Base-by-base conservation (phyloP, 2,113 vertebrate genomes). In the Ceratotherium simum region DNA sequence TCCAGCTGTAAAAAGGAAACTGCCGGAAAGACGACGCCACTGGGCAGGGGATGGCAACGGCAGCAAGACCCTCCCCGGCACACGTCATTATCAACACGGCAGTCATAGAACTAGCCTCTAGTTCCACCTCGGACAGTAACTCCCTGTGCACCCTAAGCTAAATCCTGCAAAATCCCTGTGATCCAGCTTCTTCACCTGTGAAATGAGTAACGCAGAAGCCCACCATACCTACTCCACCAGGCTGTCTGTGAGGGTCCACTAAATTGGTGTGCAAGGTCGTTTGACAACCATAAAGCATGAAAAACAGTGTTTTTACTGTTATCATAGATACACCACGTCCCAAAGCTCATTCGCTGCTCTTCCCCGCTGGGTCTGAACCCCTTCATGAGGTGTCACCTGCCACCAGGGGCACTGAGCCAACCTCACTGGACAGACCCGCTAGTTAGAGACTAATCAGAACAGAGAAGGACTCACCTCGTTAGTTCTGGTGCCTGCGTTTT, bases 401-500 rank as follows among this genome's bases (percentile, higher is more conserved):
- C 90, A 5, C 10, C 2, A 5, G 31, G 48, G 64, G 2, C 33
- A 36, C 4, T 14, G 21, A 58, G 36, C 36, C 25, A 13, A 16
- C 42, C 56, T 64, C 58, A 6, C 0, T 0, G 9, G 33, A 76
- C 69, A 76, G 18, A 76, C 23, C 36, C 21, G 42, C 95, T 12
- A 21, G 2, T 36, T 17, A 18, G 78, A 82, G 78, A n/a, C 73
- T 20, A 65, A 16, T 83, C 39, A 17, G 20, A 56, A n/a, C 20
- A 84, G 31, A 48, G 29, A 62, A 29, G 80, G 64, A 39, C 98
- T 99, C 97, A 99, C 99, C 99, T 99, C 99, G 9, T 99, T 99
- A 1, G 99, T 99, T 98, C 99, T 99, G 98, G 98, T 99, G 48
- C 99, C 99, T 1, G 99, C 98, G 0, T 99, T 99, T 92, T 99